These are phyloP conservation scores for Wiebesia pumilae DNA, from an alignment of 1,140 invertebrate genomes.

Conservation along the genomic window DNA sequence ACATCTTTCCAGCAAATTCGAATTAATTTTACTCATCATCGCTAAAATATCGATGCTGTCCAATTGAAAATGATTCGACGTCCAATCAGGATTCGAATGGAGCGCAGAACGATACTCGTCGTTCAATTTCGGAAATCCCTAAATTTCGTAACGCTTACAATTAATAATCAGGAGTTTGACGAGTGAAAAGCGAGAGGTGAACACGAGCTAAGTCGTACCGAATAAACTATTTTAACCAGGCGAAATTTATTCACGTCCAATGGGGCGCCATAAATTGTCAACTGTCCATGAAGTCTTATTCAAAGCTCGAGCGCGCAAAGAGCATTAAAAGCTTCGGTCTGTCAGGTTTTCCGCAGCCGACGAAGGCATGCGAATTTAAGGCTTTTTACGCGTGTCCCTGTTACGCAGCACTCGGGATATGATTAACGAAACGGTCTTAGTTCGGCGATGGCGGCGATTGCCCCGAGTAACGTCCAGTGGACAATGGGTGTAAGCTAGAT, in stretches of 20 bases:
- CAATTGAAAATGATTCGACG: no score
- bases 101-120: no score
- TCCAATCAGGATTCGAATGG: no score
- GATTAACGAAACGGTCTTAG: conserved; percentile 40
- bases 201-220: no score
- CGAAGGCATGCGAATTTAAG: conserved; percentile 14
- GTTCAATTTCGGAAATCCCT: no score
- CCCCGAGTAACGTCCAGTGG: not conserved
- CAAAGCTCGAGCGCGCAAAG: not conserved
- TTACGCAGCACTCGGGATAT: not conserved
- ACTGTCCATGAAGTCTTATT: conserved; percentile 32
- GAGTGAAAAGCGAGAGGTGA: not conserved
- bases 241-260: not conserved
- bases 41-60: no score
- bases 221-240: not conserved
- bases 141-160: no score
- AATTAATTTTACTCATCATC: no score
- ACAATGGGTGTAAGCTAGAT: conserved; percentile 40
- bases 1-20: no score
- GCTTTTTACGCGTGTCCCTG: conserved; percentile 3
- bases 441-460: not conserved
- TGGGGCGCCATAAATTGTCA: conserved; percentile 15
- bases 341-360: not conserved
- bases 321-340: not conserved
- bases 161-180: not conserved